Conservation (phyloP, 2,113 vertebrate species). For the Pelodiscus sinensis region DNA sequence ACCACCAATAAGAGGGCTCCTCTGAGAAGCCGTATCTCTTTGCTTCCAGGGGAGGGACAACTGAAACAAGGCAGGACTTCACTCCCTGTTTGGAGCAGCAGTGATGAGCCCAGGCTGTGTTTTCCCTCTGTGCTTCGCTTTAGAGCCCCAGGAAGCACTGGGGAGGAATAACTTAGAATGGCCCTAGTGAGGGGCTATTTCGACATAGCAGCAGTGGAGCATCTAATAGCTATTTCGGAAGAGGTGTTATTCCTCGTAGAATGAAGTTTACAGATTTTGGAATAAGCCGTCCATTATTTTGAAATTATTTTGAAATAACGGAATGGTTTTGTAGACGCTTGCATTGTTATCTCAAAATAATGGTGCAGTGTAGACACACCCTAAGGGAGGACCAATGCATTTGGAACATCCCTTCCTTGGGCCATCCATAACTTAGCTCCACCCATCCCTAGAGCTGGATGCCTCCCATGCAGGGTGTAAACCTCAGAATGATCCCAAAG, state of each 20-base stretch:
- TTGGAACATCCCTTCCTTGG: background rate
- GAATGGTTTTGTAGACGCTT: no score
- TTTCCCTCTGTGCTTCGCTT: background rate
- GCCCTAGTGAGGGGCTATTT: no score
- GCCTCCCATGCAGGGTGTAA: background rate
- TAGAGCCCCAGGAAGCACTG: no score
- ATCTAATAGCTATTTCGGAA: no score
- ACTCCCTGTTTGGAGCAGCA: background rate
- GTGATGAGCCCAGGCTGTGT: background rate
- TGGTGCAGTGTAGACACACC: no score
- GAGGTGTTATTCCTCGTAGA: no score
- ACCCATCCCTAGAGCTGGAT: rapidly evolving
- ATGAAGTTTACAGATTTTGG: no score
- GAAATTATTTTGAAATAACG: no score
- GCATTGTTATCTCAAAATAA: no score
- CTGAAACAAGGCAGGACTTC: background rate
- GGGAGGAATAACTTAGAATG: no score
- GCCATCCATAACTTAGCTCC: background rate
- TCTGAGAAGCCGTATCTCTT: background rate
- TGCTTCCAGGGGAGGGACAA: background rate
- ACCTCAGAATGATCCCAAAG: background rate
- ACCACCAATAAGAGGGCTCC: background rate
- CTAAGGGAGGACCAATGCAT: background rate
- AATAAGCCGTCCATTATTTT: no score
- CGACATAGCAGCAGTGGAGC: no score